phyloP scores from a whole-genome alignment of 2,113 vertebrate genomes.

The Amphilophus citrinellus region DNA sequence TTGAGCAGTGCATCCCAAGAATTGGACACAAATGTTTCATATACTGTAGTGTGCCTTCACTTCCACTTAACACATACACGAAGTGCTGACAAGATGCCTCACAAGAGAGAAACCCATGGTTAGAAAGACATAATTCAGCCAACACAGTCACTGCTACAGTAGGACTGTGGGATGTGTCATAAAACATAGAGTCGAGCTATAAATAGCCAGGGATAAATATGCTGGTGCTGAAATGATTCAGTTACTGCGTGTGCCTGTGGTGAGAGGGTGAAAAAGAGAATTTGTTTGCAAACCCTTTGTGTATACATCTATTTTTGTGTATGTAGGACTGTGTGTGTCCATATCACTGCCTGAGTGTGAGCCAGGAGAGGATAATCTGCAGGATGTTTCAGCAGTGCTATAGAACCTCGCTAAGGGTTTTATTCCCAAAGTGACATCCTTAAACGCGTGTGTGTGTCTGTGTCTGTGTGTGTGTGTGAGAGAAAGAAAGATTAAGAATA shows the following conservation, averaged over 20 bases:
- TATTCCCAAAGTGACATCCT: slow-evolving; percentile 54
- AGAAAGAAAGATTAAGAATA: not conserved
- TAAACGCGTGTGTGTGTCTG: not conserved
- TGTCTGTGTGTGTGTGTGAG: not conserved
- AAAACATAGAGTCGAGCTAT: slow-evolving; percentile 62
- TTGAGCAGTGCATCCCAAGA: not conserved
- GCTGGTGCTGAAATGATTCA: slow-evolving; percentile 64
- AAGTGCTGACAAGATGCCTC: slow-evolving; percentile 30
- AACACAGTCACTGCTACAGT: slow-evolving; percentile 53
- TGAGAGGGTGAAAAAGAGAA: slow-evolving; percentile 33
- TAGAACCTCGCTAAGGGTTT: slow-evolving; percentile 54
- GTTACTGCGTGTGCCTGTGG: slow-evolving; percentile 49
- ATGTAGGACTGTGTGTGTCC: slow-evolving; percentile 3
- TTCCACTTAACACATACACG: slow-evolving; percentile 18
- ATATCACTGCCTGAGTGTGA: slow-evolving; percentile 56
- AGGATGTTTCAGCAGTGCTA: slow-evolving; percentile 60
- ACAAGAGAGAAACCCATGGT: slow-evolving; percentile 33
- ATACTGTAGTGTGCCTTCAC: slow-evolving; percentile 9
- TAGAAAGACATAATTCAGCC: slow-evolving; percentile 41
- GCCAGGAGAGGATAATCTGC: slow-evolving; percentile 72
- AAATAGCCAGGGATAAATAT: slow-evolving; percentile 74
- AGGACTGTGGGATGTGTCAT: slow-evolving; percentile 59
- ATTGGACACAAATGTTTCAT: not conserved
- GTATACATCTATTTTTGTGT: slow-evolving; percentile 7
- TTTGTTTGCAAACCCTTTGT: slow-evolving; percentile 31